These are phyloP conservation scores for Cataglyphis cursor DNA, from an alignment of 2,888 invertebrate genomes.

Conservation along the genomic window DNA sequence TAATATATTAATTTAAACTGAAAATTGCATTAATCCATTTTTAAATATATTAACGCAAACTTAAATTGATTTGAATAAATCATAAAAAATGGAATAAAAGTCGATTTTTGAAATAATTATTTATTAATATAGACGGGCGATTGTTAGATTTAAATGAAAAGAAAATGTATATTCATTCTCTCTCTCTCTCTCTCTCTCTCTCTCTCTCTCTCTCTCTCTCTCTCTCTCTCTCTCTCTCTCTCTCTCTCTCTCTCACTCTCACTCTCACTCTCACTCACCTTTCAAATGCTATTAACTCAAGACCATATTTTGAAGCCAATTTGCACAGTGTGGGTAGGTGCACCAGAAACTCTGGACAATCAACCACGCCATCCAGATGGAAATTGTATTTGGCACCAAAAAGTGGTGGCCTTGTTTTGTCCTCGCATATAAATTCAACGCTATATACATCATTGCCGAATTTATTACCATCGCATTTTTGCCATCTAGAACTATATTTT, in stretches of 20 bases:
- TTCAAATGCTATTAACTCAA: constrained; percentile 90
- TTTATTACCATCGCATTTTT: constrained; percentile 88
- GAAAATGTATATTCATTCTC: not conserved
- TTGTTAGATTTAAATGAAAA: not conserved
- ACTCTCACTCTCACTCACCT: constrained; percentile 81
- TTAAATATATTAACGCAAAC: not conserved
- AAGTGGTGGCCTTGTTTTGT: constrained; percentile 90
- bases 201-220: too few species aligned
- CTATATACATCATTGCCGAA: constrained; percentile 94
- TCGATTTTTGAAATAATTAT: not conserved
- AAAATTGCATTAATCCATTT: constrained; percentile 2
- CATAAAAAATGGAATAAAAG: not conserved
- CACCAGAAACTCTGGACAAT: constrained; percentile 99
- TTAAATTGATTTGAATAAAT: not conserved
- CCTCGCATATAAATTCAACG: constrained; percentile 91
- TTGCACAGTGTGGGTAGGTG: constrained; percentile 95
- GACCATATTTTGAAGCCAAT: constrained; percentile 91
- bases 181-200: too few species aligned
- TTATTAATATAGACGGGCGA: not conserved
- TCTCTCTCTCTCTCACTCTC: too few species aligned
- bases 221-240: too few species aligned
- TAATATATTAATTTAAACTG: constrained; percentile 70
- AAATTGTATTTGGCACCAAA: constrained; percentile 99
- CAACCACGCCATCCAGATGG: constrained; percentile 97
- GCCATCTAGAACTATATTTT: constrained; percentile 87